These are phyloP conservation scores for Neopipo cinnamomea DNA, from an alignment of 2,113 vertebrate genomes.

Conservation along the genomic window DNA sequence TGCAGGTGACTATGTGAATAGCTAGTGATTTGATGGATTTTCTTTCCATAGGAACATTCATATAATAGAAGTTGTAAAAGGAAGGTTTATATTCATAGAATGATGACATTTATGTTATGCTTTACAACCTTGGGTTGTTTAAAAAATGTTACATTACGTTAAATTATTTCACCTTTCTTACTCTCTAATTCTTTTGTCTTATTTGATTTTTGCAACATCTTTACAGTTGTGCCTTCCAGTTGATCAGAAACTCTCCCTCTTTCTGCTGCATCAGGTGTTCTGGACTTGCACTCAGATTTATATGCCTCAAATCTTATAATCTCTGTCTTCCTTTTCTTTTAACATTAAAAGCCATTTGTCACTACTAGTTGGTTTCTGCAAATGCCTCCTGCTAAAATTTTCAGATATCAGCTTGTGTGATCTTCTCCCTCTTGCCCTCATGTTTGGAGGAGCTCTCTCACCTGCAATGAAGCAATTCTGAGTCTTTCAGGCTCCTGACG, in stretches of 20 bases:
- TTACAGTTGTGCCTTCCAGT: neutral
- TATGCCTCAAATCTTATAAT: neutral
- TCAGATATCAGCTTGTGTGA: neutral
- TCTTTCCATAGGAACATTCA: neutral
- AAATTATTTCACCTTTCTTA: neutral
- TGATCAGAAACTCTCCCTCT: neutral
- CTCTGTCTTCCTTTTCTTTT: neutral
- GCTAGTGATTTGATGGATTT: neutral
- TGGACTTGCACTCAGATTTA: neutral
- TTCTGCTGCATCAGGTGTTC: neutral
- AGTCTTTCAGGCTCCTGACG: neutral
- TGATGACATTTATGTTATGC: neutral
- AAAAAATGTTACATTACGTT: neutral
- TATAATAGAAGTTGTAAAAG: neutral
- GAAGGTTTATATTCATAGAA: neutral
- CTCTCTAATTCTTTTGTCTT: neutral
- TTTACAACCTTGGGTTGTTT: neutral
- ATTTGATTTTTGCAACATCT: neutral
- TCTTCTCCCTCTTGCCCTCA: neutral
- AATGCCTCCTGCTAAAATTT: neutral
- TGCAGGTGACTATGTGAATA: neutral
- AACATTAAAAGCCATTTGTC: neutral
- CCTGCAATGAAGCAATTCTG: neutral
- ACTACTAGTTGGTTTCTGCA: neutral
- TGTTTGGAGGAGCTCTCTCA: neutral